phyloP scores from a whole-genome alignment of 2,797 vertebrate species.

The Coccyzus lansbergi region DNA sequence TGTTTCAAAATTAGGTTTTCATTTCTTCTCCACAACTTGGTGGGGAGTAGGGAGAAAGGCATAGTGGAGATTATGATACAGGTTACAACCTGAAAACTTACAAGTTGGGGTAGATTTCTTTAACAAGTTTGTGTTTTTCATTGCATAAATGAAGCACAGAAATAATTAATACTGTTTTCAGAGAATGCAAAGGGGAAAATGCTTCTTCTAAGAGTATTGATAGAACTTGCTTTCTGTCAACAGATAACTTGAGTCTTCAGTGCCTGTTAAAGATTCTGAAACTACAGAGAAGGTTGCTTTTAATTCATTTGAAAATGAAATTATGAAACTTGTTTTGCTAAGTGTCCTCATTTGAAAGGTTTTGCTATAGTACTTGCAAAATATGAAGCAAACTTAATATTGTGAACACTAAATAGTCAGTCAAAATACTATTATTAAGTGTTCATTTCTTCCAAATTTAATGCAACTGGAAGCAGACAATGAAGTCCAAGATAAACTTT shows the following conservation, averaged over 20 bases:
- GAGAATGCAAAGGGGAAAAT: not conserved
- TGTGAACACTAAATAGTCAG: not conserved
- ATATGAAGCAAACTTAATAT: not conserved
- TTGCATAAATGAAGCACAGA: not conserved
- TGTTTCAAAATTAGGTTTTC: not conserved
- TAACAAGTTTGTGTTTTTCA: not conserved
- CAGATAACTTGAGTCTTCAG: not conserved
- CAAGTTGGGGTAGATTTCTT: not conserved
- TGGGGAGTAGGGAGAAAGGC: not conserved
- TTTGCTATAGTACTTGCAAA: not conserved
- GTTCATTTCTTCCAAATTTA: not conserved
- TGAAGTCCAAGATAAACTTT: not conserved
- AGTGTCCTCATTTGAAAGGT: not conserved
- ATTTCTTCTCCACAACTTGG: not conserved
- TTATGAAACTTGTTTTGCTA: not conserved
- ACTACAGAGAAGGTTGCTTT: not conserved
- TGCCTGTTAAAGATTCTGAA: not conserved
- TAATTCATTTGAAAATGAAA: constrained; percentile 1
- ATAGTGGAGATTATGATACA: not conserved
- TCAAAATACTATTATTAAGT: not conserved
- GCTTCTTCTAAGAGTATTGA: not conserved
- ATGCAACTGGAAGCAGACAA: not conserved
- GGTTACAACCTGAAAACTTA: not conserved
- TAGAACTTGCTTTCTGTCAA: not conserved
- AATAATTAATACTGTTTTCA: not conserved